Base-by-base conservation (phyloP, 1,140 invertebrate species). In the Drosophila arawakana region DNA sequence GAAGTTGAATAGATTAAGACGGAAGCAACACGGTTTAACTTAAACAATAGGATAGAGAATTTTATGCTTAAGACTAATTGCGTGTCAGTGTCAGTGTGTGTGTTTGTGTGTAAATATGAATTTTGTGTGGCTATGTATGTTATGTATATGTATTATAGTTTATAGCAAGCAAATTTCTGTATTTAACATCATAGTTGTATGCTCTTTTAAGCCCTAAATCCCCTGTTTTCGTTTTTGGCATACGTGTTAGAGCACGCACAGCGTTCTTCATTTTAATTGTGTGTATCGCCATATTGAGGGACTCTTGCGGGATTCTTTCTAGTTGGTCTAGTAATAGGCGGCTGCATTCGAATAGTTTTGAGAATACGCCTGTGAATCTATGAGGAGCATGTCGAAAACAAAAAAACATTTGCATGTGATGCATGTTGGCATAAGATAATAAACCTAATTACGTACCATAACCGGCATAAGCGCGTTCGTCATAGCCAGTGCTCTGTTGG, bases 321-420 rank as follows among this genome's bases (percentile, higher is more conserved):
- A 62, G 73, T 69, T 58, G 65, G 65, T 75, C 66, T 92, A 92
- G 80, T 92, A 92, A 79, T 92, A 92, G 50, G 88, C 91, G 62
- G 91, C 85, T 73, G 91, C 84, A 75, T 92, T 92, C 25, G 91
- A 90, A 72, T 92, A 92, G 69, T 80, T 81, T 61, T 92, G 91
- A 41, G 91, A 89, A 70, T 92, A 92, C 49, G 82, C 76, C 67
- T 92, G 91, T 46, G 91, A 83, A 84, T 92, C 91, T 92, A 79
- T 39, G 57, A 76, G 52, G 18, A 9, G 35, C 25, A 30, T 30
- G 46, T 52, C 50, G 39, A 73, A 55, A 80, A 21, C 39, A 30
- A 30, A 30, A 30, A 30, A 30, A 30, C 25, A 30, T 30, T 30
- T 30, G 25, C 4, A 30, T 30, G 25, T 59, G 60, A 83, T 59